phyloP scores from a whole-genome alignment of 2,888 invertebrate species.

The Anarsia innoxiella region DNA sequence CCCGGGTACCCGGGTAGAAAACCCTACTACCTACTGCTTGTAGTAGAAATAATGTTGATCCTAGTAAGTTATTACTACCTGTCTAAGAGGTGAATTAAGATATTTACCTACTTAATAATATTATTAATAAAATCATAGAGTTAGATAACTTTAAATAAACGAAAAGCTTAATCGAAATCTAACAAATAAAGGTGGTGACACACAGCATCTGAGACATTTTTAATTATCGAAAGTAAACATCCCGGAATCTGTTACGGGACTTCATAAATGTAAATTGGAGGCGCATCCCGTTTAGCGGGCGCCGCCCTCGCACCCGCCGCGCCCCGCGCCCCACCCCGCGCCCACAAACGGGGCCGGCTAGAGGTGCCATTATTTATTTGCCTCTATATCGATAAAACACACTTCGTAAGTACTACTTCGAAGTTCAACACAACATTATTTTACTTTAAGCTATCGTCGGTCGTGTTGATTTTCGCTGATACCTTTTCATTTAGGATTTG shows the following conservation, averaged over 20 bases:
- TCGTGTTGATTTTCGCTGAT: no score
- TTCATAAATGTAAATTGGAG: conserved; percentile 74
- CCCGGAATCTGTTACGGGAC: conserved; percentile 67
- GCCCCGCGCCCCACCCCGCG: conserved; percentile 19
- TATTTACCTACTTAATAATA: not conserved
- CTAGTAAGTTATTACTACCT: not conserved
- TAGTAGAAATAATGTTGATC: not conserved
- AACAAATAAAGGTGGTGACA: conserved; percentile 4
- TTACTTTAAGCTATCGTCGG: no score
- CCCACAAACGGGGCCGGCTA: conserved; percentile 29
- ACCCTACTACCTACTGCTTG: no score
- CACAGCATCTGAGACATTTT: conserved; percentile 57
- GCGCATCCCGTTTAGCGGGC: conserved; percentile 68
- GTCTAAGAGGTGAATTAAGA: not conserved
- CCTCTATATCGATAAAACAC: no score
- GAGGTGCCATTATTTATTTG: no score
- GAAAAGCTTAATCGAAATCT: not conserved
- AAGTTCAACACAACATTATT: no score
- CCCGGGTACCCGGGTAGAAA: no score
- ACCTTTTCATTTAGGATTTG: no score
- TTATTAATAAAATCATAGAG: not conserved
- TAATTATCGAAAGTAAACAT: conserved; percentile 73
- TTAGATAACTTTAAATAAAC: not conserved
- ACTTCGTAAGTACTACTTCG: no score
- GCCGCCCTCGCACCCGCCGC: conserved; percentile 24